Evolutionary conservation across 1,140 invertebrate species (phyloP), one percentile per base, ranked within the genome.

Genomic region (Maniola jurtina): DNA sequence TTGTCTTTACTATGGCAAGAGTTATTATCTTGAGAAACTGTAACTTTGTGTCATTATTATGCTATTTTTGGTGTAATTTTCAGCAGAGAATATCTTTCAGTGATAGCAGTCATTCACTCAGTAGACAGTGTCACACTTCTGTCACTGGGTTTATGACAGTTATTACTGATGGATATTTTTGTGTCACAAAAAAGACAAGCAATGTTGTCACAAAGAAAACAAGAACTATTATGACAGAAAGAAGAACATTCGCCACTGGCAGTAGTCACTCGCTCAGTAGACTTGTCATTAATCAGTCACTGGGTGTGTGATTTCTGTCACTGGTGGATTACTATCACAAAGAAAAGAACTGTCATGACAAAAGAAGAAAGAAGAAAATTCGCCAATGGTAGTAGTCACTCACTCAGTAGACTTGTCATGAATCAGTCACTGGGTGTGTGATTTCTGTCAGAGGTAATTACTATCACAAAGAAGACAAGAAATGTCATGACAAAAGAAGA

Each of bases 391-490:
- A 33, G 33, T 57, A 47, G 36, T 72, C 63, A 68, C 35, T 42
- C 8, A 6, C 36, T 63, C 68, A 73, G 73, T 69, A 42, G 70
- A 69, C 64, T 66, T 62, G 8, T 4, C 14, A 16, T 54, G 33
- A n/a, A n/a, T 70, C 70, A 72, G 68, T 73, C 75, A 73, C 75
- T 77, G 75, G 70, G 71, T 64, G 56, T 34, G 64, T 72, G 62
- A 70, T 69, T 36, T 2, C 56, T 64, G 38, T 55, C 10, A 40
- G 48, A 57, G 33, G 3, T n/a, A n/a, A n/a, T n/a, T n/a, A n/a
- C 25, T 10, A 5, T 10, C 5, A 42, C 13, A 25, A 25, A 25
- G 25, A 25, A 25, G 25, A 25, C 25, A 25, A 25, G 25, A 25
- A 25, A 0, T 40, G 25, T 25, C 25, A 25, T 25, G 25, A 25